These are phyloP conservation scores for Bradypodion pumilum DNA, from an alignment of 2,797 vertebrate genomes.

Conservation along the genomic window DNA sequence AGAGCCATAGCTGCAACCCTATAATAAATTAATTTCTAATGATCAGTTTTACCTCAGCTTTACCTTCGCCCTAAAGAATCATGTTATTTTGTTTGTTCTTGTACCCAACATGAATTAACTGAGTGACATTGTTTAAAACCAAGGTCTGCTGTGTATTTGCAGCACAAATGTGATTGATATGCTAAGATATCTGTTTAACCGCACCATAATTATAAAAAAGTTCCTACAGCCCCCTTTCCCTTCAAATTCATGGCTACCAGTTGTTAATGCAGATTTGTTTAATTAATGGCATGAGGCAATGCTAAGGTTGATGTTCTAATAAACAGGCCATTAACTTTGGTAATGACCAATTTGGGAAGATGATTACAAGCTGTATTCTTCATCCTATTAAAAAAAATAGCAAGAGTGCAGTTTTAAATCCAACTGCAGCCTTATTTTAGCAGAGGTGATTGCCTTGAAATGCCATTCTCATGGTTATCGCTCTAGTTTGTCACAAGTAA, in stretches of 20 bases:
- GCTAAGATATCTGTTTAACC: conserved; percentile 59
- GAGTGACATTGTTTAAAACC: background rate
- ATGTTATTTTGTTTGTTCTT: background rate
- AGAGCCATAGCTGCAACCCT: background rate
- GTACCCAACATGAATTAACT: background rate
- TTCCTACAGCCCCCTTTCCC: conserved; percentile 15
- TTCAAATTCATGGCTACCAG: conserved; percentile 65
- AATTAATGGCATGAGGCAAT: conserved; percentile 79
- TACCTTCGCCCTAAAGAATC: background rate
- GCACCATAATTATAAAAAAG: conserved; percentile 52
- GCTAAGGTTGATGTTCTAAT: conserved; percentile 82
- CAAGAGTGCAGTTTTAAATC: conserved; percentile 65
- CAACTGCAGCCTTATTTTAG: conserved; percentile 55
- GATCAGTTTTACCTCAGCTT: background rate
- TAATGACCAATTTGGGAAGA: conserved; percentile 80
- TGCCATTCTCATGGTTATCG: conserved; percentile 38
- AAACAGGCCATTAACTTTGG: conserved; percentile 82
- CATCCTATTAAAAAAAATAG: conserved; percentile 70
- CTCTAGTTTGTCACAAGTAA: conserved; percentile 32
- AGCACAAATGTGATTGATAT: conserved; percentile 46
- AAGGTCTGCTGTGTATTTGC: background rate
- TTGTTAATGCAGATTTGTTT: conserved; percentile 79
- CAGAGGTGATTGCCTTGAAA: conserved; percentile 59
- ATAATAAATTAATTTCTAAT: background rate
- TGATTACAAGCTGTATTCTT: conserved; percentile 74